Base-by-base conservation (phyloP, 2,888 invertebrate genomes). In the Caradrina clavipalpis region DNA sequence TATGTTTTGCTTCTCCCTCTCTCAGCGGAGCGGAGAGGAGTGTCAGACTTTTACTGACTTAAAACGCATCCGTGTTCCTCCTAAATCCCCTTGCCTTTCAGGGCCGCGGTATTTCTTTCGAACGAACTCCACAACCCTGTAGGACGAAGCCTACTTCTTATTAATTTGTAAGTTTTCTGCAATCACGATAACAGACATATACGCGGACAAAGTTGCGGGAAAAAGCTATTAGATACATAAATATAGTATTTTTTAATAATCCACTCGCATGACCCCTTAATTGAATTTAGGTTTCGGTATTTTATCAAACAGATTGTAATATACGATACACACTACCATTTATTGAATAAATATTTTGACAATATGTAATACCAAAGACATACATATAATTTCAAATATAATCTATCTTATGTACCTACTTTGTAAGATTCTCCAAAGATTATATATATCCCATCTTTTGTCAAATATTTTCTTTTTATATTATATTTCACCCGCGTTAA, bases 391-490 rank as follows among this genome's bases (percentile, higher is more conserved):
- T 39, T 4, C 1, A 49, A n/a, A 26, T 11, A 17, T 45, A 13
- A 39, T 13, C 1, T 19, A 45, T 21, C 2, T 55, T 49, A 39
- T 39, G 39, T 49, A 15, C 13, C 13, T 22, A 49, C 10, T n/a
- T n/a, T 26, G 13, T 11, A 26, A 22, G 1, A 15, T 49, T 19
- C 22, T 2, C 8, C 17, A 31, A 45, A 53, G 2, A 21, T 39
- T 15, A 7, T 22, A 22, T 26, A 2, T 39, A n/a, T n/a, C n/a
- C n/a, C 1, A 13, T 10, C 5, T 50, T 50, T 64, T 50, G 17
- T 13, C 17, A 21, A 65, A 53, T 53, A 56, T 31, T 17, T 70
- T 6, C 0, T 53, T n/a, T 60, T 22, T 19, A 19, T 4, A 51
- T 51, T 19, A 51, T 51, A 22, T 53, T 72, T 35, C 5, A 4